phyloP scores from a whole-genome alignment of 2,113 vertebrate species.

The Polypterus senegalus region DNA sequence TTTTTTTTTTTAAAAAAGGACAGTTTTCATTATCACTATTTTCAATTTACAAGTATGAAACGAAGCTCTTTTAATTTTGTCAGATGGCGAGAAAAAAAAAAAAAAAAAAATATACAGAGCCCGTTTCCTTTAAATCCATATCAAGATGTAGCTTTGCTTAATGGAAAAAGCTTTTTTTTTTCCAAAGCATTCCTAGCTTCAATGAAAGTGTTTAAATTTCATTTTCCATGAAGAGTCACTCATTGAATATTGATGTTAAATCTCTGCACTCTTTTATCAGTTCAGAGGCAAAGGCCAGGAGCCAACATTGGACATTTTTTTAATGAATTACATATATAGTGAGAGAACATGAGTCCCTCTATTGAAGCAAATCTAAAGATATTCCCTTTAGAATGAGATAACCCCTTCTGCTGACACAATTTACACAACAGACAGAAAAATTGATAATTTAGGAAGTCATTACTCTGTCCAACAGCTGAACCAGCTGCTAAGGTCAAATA shows the following conservation, averaged over 20 bases:
- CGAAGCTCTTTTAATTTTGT: too few species aligned
- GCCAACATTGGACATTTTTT: conserved; percentile 49
- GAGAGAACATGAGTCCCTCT: background rate
- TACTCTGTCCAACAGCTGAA: background rate
- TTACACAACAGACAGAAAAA: background rate
- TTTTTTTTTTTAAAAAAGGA: too few species aligned
- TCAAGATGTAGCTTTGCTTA: background rate
- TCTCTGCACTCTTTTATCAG: conserved; percentile 43
- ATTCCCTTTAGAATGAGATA: background rate
- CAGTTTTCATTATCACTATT: too few species aligned
- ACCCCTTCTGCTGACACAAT: conserved; percentile 1
- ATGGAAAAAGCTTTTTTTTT: conserved; percentile 29
- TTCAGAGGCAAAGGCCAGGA: conserved; percentile 39
- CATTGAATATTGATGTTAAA: conserved; percentile 64
- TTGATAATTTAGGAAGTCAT: too few species aligned
- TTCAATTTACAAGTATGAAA: too few species aligned
- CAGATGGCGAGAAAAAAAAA: too few species aligned
- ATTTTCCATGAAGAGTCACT: conserved; percentile 48
- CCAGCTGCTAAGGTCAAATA: too few species aligned
- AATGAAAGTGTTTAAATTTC: conserved; percentile 52
- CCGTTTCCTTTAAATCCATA: background rate
- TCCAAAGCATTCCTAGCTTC: conserved; percentile 43
- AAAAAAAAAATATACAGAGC: too few species aligned
- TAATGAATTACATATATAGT: background rate
- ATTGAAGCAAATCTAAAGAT: conserved; percentile 1